Conservation (phyloP, 2,113 vertebrate genomes). For the Nesogale talazaci region DNA sequence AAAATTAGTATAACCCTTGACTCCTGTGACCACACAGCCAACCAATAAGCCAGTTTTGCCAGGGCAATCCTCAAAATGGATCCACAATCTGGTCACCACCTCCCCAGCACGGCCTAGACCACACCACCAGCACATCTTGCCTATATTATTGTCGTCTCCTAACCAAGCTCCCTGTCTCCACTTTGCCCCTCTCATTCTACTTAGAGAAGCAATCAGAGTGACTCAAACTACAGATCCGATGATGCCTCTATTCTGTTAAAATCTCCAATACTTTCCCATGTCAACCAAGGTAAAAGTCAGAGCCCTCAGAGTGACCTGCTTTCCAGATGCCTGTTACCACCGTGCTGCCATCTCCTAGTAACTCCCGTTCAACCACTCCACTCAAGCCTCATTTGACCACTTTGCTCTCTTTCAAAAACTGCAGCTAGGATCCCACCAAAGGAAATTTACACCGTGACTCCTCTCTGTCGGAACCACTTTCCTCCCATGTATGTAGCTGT, state of each 20-base stretch:
- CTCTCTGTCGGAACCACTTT: background rate
- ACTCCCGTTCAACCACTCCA: background rate
- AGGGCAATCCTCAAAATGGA: background rate
- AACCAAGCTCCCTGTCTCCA: background rate
- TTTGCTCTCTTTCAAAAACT: background rate
- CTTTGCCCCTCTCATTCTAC: background rate
- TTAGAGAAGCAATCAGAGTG: background rate
- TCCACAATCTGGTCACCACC: too few species aligned
- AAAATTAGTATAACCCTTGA: conserved; percentile 43
- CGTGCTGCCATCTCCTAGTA: background rate
- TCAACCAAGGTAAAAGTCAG: conserved; percentile 23
- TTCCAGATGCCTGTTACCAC: background rate
- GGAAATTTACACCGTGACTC: background rate
- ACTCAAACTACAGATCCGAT: background rate
- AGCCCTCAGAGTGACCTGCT: conserved; percentile 19
- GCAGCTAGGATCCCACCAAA: background rate
- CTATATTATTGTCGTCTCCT: too few species aligned
- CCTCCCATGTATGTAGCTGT: background rate
- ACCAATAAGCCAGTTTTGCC: conserved; percentile 15
- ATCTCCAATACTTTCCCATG: background rate
- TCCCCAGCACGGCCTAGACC: background rate
- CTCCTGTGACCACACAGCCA: conserved; percentile 11
- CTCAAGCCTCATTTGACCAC: background rate
- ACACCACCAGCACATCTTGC: background rate
- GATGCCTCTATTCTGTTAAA: background rate